A percentile compares a stretch with the other conserved stretches of the same genome.
These are phyloP conservation scores for Melieria omissa DNA, from an alignment of 2,888 invertebrate species.

Conservation along the genomic window DNA sequence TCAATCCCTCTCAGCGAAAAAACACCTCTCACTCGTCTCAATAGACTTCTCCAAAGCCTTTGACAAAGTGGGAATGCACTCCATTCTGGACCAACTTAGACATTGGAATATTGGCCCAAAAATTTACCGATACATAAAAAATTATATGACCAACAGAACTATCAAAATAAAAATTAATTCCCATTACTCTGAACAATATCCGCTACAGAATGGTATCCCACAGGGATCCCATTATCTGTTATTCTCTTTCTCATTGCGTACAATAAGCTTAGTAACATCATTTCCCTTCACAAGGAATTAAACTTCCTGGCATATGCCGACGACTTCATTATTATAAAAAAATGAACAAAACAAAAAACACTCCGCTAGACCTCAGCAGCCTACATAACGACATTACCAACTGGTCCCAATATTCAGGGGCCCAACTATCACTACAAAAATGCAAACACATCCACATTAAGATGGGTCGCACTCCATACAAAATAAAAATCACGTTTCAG, in stretches of 20 bases:
- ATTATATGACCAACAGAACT: too few relatives aligned
- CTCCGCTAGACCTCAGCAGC: background rate
- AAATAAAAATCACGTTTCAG: too few relatives aligned
- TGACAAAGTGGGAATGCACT: background rate
- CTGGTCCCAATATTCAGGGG: slow-evolving; percentile 4
- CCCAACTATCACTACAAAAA: slow-evolving; percentile 3
- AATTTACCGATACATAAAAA: too few relatives aligned
- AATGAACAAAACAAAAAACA: background rate
- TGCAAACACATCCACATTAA: slow-evolving; percentile 4
- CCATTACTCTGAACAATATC: too few relatives aligned
- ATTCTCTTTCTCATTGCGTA: too few relatives aligned
- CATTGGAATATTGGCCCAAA: too few relatives aligned
- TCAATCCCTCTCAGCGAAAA: background rate
- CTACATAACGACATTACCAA: background rate
- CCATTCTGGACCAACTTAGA: background rate
- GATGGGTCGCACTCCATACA: too few relatives aligned
- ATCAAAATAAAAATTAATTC: too few relatives aligned
- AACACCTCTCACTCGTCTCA: background rate
- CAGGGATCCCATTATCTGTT: too few relatives aligned
- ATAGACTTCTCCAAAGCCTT: slow-evolving; percentile 2
- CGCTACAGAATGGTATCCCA: too few relatives aligned
- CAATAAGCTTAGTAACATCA: too few relatives aligned
- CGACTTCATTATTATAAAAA: background rate
- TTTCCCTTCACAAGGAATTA: too few relatives aligned
- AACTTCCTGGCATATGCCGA: background rate